Base-by-base conservation (phyloP, 2,797 vertebrate species). In the Cossypha heuglini region DNA sequence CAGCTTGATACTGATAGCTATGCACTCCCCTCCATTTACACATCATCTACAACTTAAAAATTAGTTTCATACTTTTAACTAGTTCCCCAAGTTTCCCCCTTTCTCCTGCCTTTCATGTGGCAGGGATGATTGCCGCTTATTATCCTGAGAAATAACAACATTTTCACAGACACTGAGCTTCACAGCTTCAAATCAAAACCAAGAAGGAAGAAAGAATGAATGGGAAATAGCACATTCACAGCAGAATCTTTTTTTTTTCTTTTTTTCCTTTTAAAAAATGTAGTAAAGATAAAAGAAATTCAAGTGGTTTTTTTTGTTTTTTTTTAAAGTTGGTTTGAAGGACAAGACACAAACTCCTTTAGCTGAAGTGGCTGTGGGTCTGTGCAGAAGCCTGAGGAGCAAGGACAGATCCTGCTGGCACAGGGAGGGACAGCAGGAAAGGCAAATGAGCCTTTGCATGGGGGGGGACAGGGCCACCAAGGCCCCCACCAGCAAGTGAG, bases 81-180 rank as follows among this genome's bases (percentile, higher is more conserved):
- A 91, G 81, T 92, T 94, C 92, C 86, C 91, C 87, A 92, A 85
- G 84, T 94, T 94, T 86, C 90, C 95, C 96, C 95, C 82, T 48
- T 85, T 86, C 91, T 95, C 92, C 95, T 93, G 96, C 97, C 94
- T 63, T 86, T 69, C 62, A 76, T 1, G 67, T 88, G 95, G 96
- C 96, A 97, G 96, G 94, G 96, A 97, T 97, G 97, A 98, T 97
- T 97, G 98, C 98, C 96, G 69, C 93, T 97, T 98, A 97, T 98
- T 96, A 98, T 97, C 97, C 97, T 97, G 97, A 98, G 97, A 97
- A 96, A 97, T 89, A 98, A 97, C 96, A 94, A 97, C 95, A 94
- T 96, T 97, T 96, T 97, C 97, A 97, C 91, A 95, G 97, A 97
- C 95, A 96, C 85, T 6, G 66, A 96, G 96, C 84, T 96, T 83